Conservation (phyloP, 1,140 invertebrate species). For the Eupristina koningsbergeri region DNA sequence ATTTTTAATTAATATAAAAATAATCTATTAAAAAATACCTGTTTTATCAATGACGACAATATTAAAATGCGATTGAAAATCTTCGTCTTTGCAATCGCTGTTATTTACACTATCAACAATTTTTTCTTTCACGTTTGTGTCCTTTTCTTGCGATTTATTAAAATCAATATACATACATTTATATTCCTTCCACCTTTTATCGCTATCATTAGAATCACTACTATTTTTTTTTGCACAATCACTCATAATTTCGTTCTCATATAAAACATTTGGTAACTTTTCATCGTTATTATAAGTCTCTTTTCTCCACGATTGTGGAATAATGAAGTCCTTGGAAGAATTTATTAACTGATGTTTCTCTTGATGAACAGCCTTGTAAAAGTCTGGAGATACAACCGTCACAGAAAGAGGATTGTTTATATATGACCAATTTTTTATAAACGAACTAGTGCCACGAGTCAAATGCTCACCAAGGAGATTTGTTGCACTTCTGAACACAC, state of each 20-base stretch:
- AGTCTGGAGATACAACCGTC: constrained; percentile 58
- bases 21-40: constrained; percentile 24
- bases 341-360: constrained; percentile 42
- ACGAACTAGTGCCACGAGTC: constrained; percentile 51
- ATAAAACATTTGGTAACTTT: constrained; percentile 38
- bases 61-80: constrained; percentile 30
- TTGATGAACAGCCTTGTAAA: constrained; percentile 56
- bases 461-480: constrained; percentile 55
- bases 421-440: constrained; percentile 50
- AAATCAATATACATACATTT: constrained; percentile 41
- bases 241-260: constrained; percentile 42
- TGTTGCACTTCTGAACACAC: constrained; percentile 52
- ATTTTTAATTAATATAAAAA: background rate
- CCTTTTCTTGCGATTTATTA: constrained; percentile 10
- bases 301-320: background rate
- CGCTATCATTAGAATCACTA: constrained; percentile 42
- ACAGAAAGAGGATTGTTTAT: constrained; percentile 59
- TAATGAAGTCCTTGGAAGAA: background rate
- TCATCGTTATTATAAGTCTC: background rate
- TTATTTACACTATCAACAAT: constrained; percentile 48
- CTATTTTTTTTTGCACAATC: constrained; percentile 25
- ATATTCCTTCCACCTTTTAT: constrained; percentile 45
- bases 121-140: constrained; percentile 8
- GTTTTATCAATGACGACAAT: background rate
- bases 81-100: constrained; percentile 7